Evolutionary conservation across 92 coral and sea anemone species (phyloP).

Genomic region (Umimayanthus chanpuru): DNA sequence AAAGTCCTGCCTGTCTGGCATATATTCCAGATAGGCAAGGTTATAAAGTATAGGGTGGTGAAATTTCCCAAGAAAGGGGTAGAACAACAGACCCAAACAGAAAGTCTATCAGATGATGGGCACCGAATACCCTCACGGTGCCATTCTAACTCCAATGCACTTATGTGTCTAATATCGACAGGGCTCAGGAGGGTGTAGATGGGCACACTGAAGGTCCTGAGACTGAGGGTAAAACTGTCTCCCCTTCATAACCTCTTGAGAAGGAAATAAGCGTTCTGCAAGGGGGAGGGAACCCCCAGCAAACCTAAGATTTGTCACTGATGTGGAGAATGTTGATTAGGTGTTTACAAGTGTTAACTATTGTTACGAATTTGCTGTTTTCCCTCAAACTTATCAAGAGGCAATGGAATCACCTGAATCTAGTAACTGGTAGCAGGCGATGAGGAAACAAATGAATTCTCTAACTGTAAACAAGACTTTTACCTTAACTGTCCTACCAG

Average conservation of each 20-base stretch:
- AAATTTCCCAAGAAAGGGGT: constrained; percentile 50
- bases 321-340: constrained; percentile 46
- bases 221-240: constrained; percentile 26
- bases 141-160: constrained; percentile 27
- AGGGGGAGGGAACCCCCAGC: constrained; percentile 54
- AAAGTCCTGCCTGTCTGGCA: neutral
- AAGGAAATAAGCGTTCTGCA: constrained; percentile 24
- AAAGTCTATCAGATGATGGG: constrained; percentile 32
- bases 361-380: constrained; percentile 49
- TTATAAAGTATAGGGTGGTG: constrained; percentile 48
- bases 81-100: constrained; percentile 53
- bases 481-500: constrained; percentile 40
- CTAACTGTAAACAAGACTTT: constrained; percentile 60
- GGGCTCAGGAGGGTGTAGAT: constrained; percentile 44
- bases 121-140: constrained; percentile 24
- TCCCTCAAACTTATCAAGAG: constrained; percentile 60
- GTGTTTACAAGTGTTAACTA: constrained; percentile 50
- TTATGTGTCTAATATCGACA: constrained; percentile 34
- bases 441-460: constrained; percentile 58
- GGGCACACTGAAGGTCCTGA: constrained; percentile 36
- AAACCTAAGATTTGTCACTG: constrained; percentile 51
- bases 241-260: constrained; percentile 24
- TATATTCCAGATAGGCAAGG: constrained; percentile 28
- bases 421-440: constrained; percentile 53
- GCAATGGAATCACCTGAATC: constrained; percentile 60